Evolutionary conservation across 2,797 vertebrate genomes (phyloP).

Genomic region (Acrossocheilus fasciatus): DNA sequence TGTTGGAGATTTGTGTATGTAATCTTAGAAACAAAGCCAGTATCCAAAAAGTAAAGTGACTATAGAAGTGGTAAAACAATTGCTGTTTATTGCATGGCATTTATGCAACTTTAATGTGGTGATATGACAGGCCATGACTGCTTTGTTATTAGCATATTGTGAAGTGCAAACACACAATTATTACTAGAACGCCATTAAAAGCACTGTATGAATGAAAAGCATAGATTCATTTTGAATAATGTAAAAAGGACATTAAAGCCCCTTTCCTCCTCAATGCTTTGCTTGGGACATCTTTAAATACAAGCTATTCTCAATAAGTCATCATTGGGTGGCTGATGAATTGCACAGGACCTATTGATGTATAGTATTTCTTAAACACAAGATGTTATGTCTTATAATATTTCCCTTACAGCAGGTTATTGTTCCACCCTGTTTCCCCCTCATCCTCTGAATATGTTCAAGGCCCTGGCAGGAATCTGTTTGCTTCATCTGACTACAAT

Average conservation of each 20-base stretch:
- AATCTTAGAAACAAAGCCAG: background rate
- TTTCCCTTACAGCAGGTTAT: slow-evolving; percentile 44
- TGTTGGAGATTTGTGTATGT: background rate
- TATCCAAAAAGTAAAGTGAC: background rate
- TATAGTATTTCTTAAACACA: background rate
- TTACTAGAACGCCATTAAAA: background rate
- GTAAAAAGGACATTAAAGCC: background rate
- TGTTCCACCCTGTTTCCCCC: slow-evolving; percentile 22
- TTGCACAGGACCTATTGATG: background rate
- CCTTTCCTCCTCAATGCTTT: background rate
- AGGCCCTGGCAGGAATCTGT: slow-evolving; percentile 89
- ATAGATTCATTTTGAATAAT: background rate
- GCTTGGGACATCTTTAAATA: background rate
- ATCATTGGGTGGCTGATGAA: background rate
- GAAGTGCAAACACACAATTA: background rate
- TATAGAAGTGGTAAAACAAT: background rate
- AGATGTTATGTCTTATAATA: background rate
- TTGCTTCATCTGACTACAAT: slow-evolving; percentile 89
- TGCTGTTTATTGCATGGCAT: background rate
- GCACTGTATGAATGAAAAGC: slow-evolving; percentile 12
- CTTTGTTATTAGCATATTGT: background rate
- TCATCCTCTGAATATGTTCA: slow-evolving; percentile 83
- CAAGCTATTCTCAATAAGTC: background rate
- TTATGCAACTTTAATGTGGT: background rate
- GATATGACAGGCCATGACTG: background rate